These are phyloP conservation scores for Chamaetylas fuelleborni DNA, from an alignment of 2,113 vertebrate genomes.

Conservation along the genomic window DNA sequence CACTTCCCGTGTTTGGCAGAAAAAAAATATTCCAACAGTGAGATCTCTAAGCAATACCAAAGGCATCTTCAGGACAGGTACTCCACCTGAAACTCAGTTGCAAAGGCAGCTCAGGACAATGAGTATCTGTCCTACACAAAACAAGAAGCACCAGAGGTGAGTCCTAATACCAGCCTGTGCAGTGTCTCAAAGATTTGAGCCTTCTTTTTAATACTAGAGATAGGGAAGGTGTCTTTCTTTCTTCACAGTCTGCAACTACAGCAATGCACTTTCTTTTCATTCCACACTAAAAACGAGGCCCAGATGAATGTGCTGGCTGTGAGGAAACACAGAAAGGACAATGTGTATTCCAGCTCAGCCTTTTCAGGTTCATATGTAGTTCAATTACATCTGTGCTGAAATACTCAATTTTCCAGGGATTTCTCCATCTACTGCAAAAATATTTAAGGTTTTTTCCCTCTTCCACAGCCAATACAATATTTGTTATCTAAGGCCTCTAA, in stretches of 20 bases:
- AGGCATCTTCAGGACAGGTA: neutral
- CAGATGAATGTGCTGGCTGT: neutral
- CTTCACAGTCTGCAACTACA: neutral
- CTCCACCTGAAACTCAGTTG: neutral
- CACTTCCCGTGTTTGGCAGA: neutral
- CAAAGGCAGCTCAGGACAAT: neutral
- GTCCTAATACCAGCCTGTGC: neutral
- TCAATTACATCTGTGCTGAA: neutral
- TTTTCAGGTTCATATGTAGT: neutral
- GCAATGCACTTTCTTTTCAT: neutral
- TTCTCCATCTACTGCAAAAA: neutral
- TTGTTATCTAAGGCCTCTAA: slow-evolving; percentile 2
- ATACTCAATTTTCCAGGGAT: neutral
- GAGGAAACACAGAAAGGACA: neutral
- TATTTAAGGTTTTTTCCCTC: neutral
- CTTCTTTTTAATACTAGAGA: neutral
- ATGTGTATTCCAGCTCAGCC: neutral
- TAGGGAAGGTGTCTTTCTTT: neutral
- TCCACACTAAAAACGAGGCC: neutral
- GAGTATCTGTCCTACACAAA: neutral
- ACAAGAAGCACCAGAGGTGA: neutral
- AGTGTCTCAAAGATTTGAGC: neutral
- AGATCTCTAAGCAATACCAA: neutral
- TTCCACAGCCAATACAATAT: neutral
- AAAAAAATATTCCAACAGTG: neutral